Percentiles rank a stretch among this genome's conserved stretches.
Evolutionary conservation across 2,797 vertebrate genomes (phyloP).

Genomic region (Gymnothorax reevesii): DNA sequence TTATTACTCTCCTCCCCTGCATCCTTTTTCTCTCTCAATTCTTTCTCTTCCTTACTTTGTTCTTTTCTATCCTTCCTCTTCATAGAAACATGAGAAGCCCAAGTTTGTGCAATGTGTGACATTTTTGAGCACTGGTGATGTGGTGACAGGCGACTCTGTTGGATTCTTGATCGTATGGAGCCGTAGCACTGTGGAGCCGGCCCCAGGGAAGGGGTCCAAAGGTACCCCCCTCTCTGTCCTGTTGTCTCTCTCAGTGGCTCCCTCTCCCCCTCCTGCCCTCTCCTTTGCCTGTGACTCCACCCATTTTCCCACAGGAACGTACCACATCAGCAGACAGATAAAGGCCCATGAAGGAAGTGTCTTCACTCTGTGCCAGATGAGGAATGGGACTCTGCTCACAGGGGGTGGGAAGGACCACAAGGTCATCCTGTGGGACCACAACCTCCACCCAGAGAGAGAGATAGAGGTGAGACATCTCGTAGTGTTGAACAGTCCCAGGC

Average conservation of each 20-base stretch:
- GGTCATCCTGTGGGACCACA: constrained; percentile 93
- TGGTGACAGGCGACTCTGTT: constrained; percentile 94
- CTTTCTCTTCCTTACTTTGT: constrained; percentile 5
- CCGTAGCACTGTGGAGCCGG: constrained; percentile 82
- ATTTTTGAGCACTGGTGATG: constrained; percentile 89
- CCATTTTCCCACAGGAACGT: constrained; percentile 75
- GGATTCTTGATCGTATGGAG: constrained; percentile 91
- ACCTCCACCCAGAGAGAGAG: constrained; percentile 86
- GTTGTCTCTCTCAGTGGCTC: background rate
- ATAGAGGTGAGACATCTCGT: constrained; percentile 80
- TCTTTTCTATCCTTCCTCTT: background rate
- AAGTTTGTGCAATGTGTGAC: constrained; percentile 95
- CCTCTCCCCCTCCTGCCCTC: background rate
- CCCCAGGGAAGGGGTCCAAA: constrained; percentile 88
- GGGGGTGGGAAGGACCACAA: constrained; percentile 93
- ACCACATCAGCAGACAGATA: constrained; percentile 90
- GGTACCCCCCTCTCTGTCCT: constrained; percentile 66
- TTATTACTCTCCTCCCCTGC: background rate
- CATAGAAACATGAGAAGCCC: constrained; percentile 95
- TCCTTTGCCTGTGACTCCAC: background rate
- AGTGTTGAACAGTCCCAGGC: background rate
- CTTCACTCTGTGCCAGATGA: constrained; percentile 93
- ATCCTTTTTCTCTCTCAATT: background rate
- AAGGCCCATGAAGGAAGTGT: constrained; percentile 95
- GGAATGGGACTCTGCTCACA: constrained; percentile 89